These are phyloP conservation scores for Yponomeuta malinellus DNA, from an alignment of 2,888 invertebrate genomes.

Conservation along the genomic window DNA sequence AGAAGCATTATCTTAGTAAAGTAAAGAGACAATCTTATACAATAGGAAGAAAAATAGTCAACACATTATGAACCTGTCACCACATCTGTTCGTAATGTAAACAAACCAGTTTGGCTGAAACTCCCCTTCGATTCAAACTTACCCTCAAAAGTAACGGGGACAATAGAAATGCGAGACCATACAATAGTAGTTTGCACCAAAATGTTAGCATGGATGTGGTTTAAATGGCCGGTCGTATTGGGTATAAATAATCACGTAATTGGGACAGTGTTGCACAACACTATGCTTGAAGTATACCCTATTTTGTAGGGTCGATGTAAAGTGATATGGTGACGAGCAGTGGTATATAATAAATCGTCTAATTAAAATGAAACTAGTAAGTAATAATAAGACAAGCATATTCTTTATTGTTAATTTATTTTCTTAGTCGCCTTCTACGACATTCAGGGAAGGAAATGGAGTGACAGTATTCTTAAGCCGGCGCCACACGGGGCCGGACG, in stretches of 20 bases:
- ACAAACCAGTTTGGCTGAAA: not conserved
- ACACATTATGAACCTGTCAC: constrained; percentile 36
- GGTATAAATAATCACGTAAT: constrained; percentile 70
- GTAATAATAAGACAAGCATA: too few species aligned
- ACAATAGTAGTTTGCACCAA: not conserved
- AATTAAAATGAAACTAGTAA: too few species aligned
- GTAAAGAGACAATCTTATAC: constrained; percentile 42
- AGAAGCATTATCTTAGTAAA: constrained; percentile 28
- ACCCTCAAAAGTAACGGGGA: not conserved
- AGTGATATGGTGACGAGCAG: not conserved
- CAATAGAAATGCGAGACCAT: not conserved
- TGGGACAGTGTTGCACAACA: constrained; percentile 52
- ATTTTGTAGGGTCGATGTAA: not conserved
- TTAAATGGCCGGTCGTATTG: constrained; percentile 37
- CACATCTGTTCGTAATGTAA: constrained; percentile 38
- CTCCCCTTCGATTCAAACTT: not conserved
- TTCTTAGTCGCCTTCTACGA: too few species aligned
- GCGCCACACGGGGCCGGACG: too few species aligned
- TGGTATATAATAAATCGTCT: too few species aligned
- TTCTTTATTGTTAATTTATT: too few species aligned
- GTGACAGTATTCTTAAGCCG: too few species aligned
- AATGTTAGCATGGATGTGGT: constrained; percentile 24
- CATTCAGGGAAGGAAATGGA: too few species aligned
- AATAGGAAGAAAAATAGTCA: constrained; percentile 33
- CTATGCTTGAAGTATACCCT: constrained; percentile 29